A percentile compares a stretch with the other conserved stretches of the same genome.
phyloP scores from a whole-genome alignment of 2,888 invertebrate species.

The Mellilla xanthometata region DNA sequence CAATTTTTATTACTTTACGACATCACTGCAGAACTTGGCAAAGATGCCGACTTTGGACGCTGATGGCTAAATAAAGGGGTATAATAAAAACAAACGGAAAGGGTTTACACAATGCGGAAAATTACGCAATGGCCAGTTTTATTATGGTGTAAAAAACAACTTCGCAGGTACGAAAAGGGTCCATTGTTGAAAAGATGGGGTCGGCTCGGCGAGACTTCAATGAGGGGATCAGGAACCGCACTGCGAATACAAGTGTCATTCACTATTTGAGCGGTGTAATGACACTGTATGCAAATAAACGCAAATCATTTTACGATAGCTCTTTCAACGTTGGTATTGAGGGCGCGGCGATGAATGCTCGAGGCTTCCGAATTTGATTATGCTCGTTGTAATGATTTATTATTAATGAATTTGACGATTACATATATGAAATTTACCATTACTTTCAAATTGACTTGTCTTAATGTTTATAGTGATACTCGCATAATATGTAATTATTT shows the following conservation, averaged over 20 bases:
- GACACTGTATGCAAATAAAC: conserved; percentile 72
- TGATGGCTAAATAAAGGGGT: conserved; percentile 61
- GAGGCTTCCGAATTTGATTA: conserved; percentile 64
- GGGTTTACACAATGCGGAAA: conserved; percentile 80
- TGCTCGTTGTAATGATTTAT: conserved; percentile 52
- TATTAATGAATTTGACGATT: conserved; percentile 14
- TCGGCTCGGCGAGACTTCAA: conserved; percentile 34
- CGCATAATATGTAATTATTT: no score
- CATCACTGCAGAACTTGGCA: conserved; percentile 70
- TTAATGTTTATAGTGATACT: no score
- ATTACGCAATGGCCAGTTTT: conserved; percentile 77
- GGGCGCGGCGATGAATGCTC: conserved; percentile 42
- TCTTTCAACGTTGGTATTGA: conserved; percentile 49
- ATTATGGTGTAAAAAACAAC: conserved; percentile 61
- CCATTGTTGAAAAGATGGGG: conserved; percentile 47
- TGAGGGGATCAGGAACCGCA: conserved; percentile 31
- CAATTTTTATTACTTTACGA: conserved; percentile 78
- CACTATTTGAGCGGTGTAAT: conserved; percentile 50
- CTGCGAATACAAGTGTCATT: conserved; percentile 61
- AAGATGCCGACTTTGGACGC: conserved; percentile 64
- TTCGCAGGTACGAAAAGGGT: conserved; percentile 71
- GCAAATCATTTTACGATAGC: conserved; percentile 59
- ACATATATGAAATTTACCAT: no score
- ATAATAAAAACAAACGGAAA: conserved; percentile 79
- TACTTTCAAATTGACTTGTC: no score